Conservation (phyloP, 2,797 vertebrate genomes). For the Astyanax mexicanus region DNA sequence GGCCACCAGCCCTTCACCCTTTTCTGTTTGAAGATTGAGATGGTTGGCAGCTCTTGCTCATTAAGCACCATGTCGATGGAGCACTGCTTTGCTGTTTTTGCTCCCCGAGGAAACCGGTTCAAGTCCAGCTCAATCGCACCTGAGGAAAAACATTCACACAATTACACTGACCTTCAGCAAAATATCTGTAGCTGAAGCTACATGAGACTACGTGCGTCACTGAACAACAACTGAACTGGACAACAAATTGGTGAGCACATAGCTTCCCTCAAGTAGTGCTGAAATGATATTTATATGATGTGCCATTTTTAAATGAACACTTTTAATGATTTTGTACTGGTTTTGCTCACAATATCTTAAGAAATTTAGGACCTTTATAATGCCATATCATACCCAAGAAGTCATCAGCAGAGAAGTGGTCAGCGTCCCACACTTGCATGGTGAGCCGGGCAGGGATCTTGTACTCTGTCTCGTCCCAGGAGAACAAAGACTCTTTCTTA, state of each 20-base stretch:
- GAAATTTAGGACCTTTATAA: no score
- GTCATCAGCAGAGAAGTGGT: conserved; percentile 97
- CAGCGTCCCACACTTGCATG: conserved; percentile 96
- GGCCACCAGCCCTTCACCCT: conserved; percentile 99
- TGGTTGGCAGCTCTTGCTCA: conserved; percentile 89
- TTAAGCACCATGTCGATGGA: conserved; percentile 90
- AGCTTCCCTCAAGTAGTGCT: neutral
- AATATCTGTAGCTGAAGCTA: neutral
- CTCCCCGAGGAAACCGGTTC: conserved; percentile 92
- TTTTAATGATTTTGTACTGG: no score
- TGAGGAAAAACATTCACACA: conserved; percentile 68
- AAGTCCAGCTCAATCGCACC: conserved; percentile 95
- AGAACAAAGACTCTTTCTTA: conserved; percentile 99
- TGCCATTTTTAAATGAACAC: no score
- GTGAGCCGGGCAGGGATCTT: conserved; percentile 97
- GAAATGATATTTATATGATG: neutral
- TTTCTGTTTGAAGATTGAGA: conserved; percentile 99
- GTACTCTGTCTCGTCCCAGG: conserved; percentile 98
- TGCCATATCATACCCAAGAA: conserved; percentile 84
- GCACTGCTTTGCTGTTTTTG: conserved; percentile 96
- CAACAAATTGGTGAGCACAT: neutral
- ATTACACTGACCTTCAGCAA: neutral
- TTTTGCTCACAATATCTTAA: no score
- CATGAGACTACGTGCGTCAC: no score
- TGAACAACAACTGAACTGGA: no score